A percentile compares a stretch with the other conserved stretches of the same genome.
phyloP scores from a whole-genome alignment of 1,140 invertebrate genomes.

The Calliopsis andreniformis region DNA sequence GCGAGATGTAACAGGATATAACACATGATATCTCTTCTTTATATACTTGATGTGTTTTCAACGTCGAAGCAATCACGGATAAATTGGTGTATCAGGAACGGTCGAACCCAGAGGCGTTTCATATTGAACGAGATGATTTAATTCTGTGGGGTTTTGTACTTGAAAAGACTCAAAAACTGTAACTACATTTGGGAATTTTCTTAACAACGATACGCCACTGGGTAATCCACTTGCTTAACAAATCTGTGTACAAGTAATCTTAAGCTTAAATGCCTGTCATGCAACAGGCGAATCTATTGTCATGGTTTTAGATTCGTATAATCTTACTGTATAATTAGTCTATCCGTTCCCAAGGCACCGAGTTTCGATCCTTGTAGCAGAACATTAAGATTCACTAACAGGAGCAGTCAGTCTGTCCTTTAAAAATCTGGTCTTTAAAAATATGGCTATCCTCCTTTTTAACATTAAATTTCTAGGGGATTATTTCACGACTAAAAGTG shows the following conservation, averaged over 20 bases:
- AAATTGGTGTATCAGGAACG: constrained; percentile 27
- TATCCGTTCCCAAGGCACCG: constrained; percentile 47
- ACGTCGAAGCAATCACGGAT: constrained; percentile 4
- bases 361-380: constrained; percentile 32
- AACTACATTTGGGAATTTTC: too few relatives aligned
- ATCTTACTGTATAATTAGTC: constrained; percentile 47
- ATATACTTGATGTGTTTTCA: neutral
- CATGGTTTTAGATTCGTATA: constrained; percentile 44
- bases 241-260: constrained; percentile 35
- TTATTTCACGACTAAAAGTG: constrained; percentile 1
- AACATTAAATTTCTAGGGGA: neutral
- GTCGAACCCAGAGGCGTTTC: neutral
- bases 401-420: neutral
- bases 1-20: neutral
- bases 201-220: neutral
- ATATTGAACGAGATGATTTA: neutral
- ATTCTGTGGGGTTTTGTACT: neutral
- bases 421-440: neutral
- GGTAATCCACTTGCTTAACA: constrained; percentile 22
- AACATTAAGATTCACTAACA: constrained; percentile 4
- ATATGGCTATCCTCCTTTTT: neutral
- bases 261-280: constrained; percentile 39
- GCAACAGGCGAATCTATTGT: constrained; percentile 45
- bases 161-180: too few relatives aligned
- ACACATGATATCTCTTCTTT: neutral